Evolutionary conservation across 2,113 vertebrate species (phyloP).

Genomic region (Cottus gobio): DNA sequence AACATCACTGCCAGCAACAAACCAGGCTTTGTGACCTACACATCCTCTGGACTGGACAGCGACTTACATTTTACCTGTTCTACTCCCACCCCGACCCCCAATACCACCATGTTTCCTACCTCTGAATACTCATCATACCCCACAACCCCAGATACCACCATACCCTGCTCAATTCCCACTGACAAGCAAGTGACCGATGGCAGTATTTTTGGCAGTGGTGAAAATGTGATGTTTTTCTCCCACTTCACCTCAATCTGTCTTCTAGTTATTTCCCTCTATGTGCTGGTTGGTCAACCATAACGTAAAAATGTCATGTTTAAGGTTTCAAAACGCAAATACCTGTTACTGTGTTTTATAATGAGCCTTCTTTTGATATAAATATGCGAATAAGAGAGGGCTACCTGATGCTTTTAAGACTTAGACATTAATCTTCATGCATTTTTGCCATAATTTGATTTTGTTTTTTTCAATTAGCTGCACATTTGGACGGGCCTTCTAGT

Average conservation of each 20-base stretch:
- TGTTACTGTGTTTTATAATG: no score
- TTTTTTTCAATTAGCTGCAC: no score
- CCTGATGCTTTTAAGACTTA: no score
- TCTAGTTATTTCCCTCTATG: not conserved
- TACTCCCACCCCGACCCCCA: not conserved
- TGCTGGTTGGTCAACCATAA: not conserved
- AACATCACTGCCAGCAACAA: not conserved
- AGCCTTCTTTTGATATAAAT: no score
- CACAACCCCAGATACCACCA: not conserved
- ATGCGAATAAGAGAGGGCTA: no score
- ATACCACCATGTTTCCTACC: not conserved
- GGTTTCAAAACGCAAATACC: not conserved
- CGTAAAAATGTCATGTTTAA: no score
- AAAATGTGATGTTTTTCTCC: slow-evolving; percentile 18
- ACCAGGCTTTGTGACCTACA: slow-evolving; percentile 47
- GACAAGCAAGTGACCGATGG: no score
- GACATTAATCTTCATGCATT: no score
- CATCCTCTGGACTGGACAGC: rapidly evolving
- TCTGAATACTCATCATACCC: no score
- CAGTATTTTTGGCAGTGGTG: slow-evolving; percentile 20
- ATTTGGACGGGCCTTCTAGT: no score
- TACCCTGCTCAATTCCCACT: no score
- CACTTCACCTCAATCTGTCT: slow-evolving; percentile 6
- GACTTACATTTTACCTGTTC: slow-evolving; percentile 7
- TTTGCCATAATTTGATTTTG: no score